Percentiles rank a stretch among this genome's conserved stretches.
These are phyloP conservation scores for Boloria selene DNA, from an alignment of 2,888 invertebrate genomes.

Conservation along the genomic window DNA sequence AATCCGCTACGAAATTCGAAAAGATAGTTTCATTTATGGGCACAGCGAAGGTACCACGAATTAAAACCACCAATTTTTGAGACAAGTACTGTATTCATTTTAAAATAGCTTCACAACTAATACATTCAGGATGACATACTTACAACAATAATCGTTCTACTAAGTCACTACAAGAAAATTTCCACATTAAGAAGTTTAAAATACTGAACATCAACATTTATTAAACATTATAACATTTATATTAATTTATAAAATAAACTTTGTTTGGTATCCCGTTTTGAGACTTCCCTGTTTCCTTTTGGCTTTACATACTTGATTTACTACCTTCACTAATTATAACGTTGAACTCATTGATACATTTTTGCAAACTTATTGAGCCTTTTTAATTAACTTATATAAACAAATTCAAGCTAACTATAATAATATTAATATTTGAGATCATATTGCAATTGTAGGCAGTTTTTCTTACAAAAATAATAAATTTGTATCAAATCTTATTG, in stretches of 20 bases:
- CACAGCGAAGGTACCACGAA: not conserved
- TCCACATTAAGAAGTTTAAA: too few species aligned
- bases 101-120: not conserved
- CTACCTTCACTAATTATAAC: not conserved
- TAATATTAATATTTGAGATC: too few species aligned
- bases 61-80: not conserved
- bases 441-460: too few species aligned
- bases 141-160: not conserved
- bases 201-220: too few species aligned
- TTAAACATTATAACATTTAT: not conserved
- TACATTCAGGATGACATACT: not conserved
- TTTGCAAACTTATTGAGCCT: not conserved
- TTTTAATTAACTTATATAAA: too few species aligned
- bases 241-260: not conserved
- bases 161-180: not conserved
- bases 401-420: too few species aligned
- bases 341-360: not conserved
- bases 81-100: not conserved
- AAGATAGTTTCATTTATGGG: not conserved
- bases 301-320: not conserved
- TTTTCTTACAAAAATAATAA: too few species aligned
- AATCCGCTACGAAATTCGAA: too few species aligned
- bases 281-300: slow-evolving; percentile 4
- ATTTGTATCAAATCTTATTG: too few species aligned
- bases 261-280: slow-evolving; percentile 2